phyloP scores from a whole-genome alignment of 2,797 vertebrate genomes.

The Chiloscyllium punctatum region DNA sequence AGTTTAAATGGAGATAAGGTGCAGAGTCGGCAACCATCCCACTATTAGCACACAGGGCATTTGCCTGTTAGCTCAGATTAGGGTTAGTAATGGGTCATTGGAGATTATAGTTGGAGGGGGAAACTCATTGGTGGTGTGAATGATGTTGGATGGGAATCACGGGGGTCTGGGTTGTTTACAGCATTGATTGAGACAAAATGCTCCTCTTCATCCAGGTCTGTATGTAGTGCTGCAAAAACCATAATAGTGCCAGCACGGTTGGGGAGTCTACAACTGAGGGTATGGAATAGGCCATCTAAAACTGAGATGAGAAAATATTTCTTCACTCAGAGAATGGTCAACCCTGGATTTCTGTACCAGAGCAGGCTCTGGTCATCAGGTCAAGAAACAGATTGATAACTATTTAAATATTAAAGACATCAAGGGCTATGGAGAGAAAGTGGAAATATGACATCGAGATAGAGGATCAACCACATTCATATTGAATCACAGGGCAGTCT shows the following conservation, averaged over 20 bases:
- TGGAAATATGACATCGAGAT: too few species aligned
- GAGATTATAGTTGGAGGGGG: not conserved
- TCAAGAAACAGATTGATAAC: too few species aligned
- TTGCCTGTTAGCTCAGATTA: not conserved
- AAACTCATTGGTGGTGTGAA: not conserved
- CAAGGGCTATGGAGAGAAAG: too few species aligned
- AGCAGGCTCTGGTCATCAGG: too few species aligned
- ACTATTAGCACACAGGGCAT: not conserved
- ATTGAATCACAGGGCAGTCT: too few species aligned
- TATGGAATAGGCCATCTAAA: too few species aligned
- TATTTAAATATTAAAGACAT: too few species aligned
- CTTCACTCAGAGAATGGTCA: too few species aligned
- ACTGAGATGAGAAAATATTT: too few species aligned
- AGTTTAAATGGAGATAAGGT: not conserved
- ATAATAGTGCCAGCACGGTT: not conserved
- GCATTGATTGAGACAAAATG: not conserved
- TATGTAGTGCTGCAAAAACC: not conserved
- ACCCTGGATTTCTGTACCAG: too few species aligned
- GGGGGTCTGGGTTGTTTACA: not conserved
- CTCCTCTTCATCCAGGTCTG: not conserved
- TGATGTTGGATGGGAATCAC: not conserved
- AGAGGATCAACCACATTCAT: too few species aligned
- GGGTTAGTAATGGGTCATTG: not conserved
- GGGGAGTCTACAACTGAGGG: too few species aligned
- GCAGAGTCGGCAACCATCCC: not conserved